Base-by-base conservation (phyloP, 2,888 invertebrate species). In the Patella caerulea region DNA sequence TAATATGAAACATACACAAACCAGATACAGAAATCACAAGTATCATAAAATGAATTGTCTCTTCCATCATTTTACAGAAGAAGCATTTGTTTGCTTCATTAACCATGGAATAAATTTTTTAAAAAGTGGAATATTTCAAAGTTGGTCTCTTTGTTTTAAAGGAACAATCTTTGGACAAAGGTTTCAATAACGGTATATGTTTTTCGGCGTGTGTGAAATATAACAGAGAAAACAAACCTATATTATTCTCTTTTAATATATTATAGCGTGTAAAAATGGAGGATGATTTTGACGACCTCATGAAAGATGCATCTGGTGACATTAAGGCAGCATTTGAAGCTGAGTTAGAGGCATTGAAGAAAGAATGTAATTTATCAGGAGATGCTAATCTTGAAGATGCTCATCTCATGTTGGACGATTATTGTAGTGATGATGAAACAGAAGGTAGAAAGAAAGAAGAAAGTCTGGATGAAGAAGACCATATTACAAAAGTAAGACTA, bases 371-470 rank as follows among this genome's bases (percentile, higher is more conserved):
- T 1, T 77, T 79, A n/a, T 54, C 73, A 53, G 76, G 75, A 0
- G 83, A 87, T 55, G 78, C 79, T 19, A 70, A 75, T 70, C 73
- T 56, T n/a, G 76, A 85, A 45, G 88, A 88, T 72, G 86, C 87
- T 53, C 82, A 89, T 73, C 81, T 90, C 2, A 81, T 90, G 0
- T 81, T 90, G 29, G 87, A 83, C n/a, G 89, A 90, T 55, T 90
- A 90, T 76, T 79, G 87, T 54, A 90, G 89, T 82, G 91, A 90
- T 75, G 89, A 89, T 11, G 88, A 87, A 19, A 85, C 85, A 29
- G 76, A 73, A 81, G 80, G 82, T 45, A 84, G 85, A 56, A 85
- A 85, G 14, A 83, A 83, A 19, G 85, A 86, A 52, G 82, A 81
- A 14, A 87, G 87, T 7, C 81, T 83, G 4, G 45, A 9, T 45